Evolutionary conservation across 2,888 invertebrate species (phyloP).

Genomic region (Ryuthela nishihirai): DNA sequence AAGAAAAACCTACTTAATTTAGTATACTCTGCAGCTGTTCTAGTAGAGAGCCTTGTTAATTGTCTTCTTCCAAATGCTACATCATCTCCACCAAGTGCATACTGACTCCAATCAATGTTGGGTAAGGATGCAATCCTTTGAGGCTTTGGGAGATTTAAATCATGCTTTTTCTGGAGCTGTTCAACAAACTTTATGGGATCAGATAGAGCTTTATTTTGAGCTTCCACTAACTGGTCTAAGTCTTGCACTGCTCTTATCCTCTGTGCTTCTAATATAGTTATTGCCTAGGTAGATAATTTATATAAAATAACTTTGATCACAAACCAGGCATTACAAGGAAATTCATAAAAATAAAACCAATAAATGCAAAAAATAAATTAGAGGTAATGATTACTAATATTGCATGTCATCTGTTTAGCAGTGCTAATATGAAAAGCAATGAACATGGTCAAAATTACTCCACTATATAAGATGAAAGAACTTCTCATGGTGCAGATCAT

Average conservation of each 20-base stretch:
- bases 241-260: conserved; percentile 57
- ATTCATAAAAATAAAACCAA: background rate
- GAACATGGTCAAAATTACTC: too few relatives aligned
- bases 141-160: conserved; percentile 63
- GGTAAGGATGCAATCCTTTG: conserved; percentile 57
- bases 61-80: conserved; percentile 21
- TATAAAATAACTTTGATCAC: background rate
- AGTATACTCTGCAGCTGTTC: conserved; percentile 10
- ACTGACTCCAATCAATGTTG: conserved; percentile 63
- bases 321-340: background rate
- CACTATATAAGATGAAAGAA: too few relatives aligned
- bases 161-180: conserved; percentile 64
- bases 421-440: too few relatives aligned
- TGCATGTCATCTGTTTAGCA: background rate
- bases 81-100: conserved; percentile 47
- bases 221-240: conserved; percentile 65
- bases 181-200: conserved; percentile 69
- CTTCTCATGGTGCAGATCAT: too few relatives aligned
- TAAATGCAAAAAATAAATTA: background rate
- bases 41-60: conserved; percentile 19
- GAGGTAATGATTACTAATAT: background rate
- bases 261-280: conserved; percentile 74
- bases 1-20: conserved; percentile 6
- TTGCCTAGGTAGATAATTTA: conserved; percentile 42
- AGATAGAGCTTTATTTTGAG: conserved; percentile 63